Evolutionary conservation across 2,113 vertebrate genomes (phyloP), one percentile per base, ranked within the genome.

Genomic region (Rhynchomys soricoides): DNA sequence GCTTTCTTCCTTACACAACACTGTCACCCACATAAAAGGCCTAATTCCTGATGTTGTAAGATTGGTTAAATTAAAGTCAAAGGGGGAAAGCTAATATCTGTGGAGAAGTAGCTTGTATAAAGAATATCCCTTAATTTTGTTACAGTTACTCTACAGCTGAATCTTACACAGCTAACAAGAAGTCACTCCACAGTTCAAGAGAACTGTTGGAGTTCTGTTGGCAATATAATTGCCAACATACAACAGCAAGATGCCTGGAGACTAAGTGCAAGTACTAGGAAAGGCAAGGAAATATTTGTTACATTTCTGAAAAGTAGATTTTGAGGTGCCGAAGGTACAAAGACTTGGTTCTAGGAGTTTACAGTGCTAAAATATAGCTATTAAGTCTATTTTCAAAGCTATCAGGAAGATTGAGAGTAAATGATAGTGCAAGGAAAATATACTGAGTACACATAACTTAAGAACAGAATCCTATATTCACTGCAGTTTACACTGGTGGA

Each of bases 131-230:
- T 93, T 90, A 92, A 92, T 79, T 97, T 95, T 91, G 78, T 78
- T 95, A 89, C 74, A 13, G 45, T 89, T 92, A 96, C 17, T 94
- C 90, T 34, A 90, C 86, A 74, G 89, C 70, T 96, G 75, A 55
- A 7, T n/a, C 26, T 90, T 82, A 66, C 7, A 31, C 68, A 88
- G 17, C 66, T 68, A 93, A 52, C 73, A 90, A 91, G 86, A 96
- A 98, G 94, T 91, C 70, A 94, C 21, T 89, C 94, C 31, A 88
- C 22, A 40, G n/a, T 59, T 89, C 9, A 64, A 96, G 45, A 97
- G 90, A n/a, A n/a, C n/a, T n/a, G n/a, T n/a, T n/a, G n/a, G n/a
- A n/a, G n/a, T n/a, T n/a, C n/a, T n/a, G n/a, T n/a, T n/a, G n/a
- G n/a, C n/a, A n/a, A 71, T 94, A 29, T 29, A 91, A 93, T 68